phyloP scores from a whole-genome alignment of 2,888 invertebrate species.

The Eutolmus rufibarbis region DNA sequence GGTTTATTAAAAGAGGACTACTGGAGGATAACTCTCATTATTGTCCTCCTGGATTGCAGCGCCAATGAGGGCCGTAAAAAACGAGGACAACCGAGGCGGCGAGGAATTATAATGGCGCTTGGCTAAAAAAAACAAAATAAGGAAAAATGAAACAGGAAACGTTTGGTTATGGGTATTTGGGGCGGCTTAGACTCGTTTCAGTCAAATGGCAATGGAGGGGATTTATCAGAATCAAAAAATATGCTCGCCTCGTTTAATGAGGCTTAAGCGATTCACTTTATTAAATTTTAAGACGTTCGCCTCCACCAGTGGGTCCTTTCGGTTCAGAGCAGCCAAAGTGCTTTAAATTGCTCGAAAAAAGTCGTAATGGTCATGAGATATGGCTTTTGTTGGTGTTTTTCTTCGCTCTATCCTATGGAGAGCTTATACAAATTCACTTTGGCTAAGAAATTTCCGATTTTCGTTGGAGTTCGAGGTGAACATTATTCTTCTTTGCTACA shows the following conservation, averaged over 20 bases:
- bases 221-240: constrained; percentile 45
- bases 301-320: background rate
- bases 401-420: background rate
- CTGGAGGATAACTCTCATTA: constrained; percentile 39
- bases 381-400: background rate
- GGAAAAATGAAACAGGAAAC: constrained; percentile 25
- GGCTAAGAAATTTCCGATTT: background rate
- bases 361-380: background rate
- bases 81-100: constrained; percentile 1
- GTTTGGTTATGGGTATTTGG: constrained; percentile 37
- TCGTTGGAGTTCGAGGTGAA: background rate
- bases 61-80: constrained; percentile 35
- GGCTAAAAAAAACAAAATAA: background rate
- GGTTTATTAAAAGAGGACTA: constrained; percentile 44
- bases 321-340: background rate
- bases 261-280: constrained; percentile 43
- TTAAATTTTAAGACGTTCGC: constrained; percentile 34
- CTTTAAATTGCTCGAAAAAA: background rate
- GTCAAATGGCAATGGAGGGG: constrained; percentile 37
- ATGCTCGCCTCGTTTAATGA: constrained; percentile 46
- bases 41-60: constrained; percentile 37
- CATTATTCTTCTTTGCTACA: background rate
- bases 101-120: constrained; percentile 33
- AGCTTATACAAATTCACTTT: background rate
- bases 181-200: constrained; percentile 37